Evolutionary conservation across 2,113 vertebrate genomes (phyloP).

Genomic region (Limnothrissa miodon): DNA sequence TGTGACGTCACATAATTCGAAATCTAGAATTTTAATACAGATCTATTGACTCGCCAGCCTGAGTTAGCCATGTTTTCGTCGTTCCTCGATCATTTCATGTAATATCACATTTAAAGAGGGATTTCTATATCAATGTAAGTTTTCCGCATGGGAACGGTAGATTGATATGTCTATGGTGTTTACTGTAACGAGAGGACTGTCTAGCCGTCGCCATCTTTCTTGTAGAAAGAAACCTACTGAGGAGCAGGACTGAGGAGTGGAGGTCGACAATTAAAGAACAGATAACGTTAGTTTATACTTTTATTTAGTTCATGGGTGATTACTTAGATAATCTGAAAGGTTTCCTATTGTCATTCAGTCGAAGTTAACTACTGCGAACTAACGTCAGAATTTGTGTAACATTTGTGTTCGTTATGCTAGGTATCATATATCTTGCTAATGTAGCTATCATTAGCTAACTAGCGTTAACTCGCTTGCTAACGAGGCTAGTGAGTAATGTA

Average conservation of each 20-base stretch:
- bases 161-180: not conserved
- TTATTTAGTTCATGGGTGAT: slow-evolving; percentile 14
- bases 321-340: slow-evolving; percentile 1
- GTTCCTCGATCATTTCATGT: not conserved
- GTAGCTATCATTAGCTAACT: slow-evolving; percentile 14
- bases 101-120: not conserved
- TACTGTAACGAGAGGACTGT: not conserved
- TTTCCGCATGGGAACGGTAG: not conserved
- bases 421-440: no score
- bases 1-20: not conserved
- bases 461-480: not conserved
- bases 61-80: not conserved
- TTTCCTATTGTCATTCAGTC: not conserved
- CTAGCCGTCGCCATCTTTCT: not conserved
- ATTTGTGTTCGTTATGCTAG: not conserved
- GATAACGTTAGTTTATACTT: slow-evolving; percentile 26
- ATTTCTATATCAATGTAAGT: not conserved
- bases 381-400: not conserved
- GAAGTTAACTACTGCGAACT: not conserved
- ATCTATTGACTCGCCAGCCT: no score
- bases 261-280: slow-evolving; percentile 11
- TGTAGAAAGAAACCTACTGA: not conserved
- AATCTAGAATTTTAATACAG: not conserved
- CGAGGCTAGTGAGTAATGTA: not conserved
- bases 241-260: slow-evolving; percentile 26